Base-by-base conservation (phyloP, 2,888 invertebrate genomes). In the Serrognathus titanus region DNA sequence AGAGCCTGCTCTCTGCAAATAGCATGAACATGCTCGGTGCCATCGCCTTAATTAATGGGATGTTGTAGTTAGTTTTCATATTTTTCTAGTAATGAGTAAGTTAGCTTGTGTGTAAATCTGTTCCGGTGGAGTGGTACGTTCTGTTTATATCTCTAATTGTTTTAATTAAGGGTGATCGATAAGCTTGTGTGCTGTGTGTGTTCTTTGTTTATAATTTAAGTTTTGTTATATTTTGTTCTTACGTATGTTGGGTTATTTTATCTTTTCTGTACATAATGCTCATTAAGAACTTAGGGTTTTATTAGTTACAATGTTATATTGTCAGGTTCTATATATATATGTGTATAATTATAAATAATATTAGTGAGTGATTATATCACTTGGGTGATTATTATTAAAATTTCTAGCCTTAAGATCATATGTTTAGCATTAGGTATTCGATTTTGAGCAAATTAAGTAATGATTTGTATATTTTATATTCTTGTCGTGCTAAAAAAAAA, bases 11-110 rank as follows among this genome's bases (percentile, higher is more conserved):
- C 12, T 52, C 41, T 54, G 48, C 43, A 48, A 35, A 54, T 41
- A 57, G 53, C 35, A 46, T 20, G 41, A 41, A 10, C 39, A 39
- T 63, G 58, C 65, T 64, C 60, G 66, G 70, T 70, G 70, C 57
- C 57, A 57, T 57, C 69, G 66, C 69, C 69, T 70, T 69, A 57
- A 53, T 55, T 56, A 57, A 60, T 55, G 51, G 62, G 55, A 66
- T 67, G 66, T 60, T 69, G 55, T 62, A 66, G 64, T 67, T 66
- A 63, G 59, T 67, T 71, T 72, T 71, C 67, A 69, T 72, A 72
- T 71, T 71, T 73, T 72, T 71, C 65, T 71, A 71, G 68, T 64
- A 62, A 63, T 16, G 43, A 43, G 20, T 43, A 43, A 43, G 20
- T 43, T 31, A 31, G 24, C 24, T 31, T 31, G 24, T 31, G 24